phyloP scores from a whole-genome alignment of 1,140 invertebrate genomes.

The Meloidogyne chitwoodi region DNA sequence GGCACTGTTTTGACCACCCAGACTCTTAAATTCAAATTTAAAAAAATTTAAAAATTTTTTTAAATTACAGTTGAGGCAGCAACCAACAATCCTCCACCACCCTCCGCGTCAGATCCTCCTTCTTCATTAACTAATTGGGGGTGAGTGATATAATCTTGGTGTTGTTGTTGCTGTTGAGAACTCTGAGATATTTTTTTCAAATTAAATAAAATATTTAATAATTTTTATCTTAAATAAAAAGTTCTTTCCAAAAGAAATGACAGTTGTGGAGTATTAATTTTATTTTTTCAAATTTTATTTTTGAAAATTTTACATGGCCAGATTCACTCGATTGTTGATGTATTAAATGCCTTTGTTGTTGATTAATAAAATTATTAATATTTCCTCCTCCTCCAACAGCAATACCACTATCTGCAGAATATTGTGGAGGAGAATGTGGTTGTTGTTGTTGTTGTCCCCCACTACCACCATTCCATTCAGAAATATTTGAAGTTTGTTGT shows the following conservation, averaged over 20 bases:
- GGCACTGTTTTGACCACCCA: background rate
- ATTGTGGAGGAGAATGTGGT: slow-evolving; percentile 14
- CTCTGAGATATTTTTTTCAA: slow-evolving; percentile 1
- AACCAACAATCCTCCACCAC: background rate
- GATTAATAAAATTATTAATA: background rate
- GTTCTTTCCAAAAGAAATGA: too few species aligned
- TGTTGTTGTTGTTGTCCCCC: background rate
- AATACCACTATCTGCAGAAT: slow-evolving; percentile 11
- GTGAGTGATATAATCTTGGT: background rate
- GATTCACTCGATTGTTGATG: background rate
- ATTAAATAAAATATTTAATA: background rate
- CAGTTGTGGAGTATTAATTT: too few species aligned
- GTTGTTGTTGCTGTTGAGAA: background rate
- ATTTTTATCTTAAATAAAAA: background rate
- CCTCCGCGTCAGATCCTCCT: background rate
- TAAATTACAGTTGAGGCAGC: background rate
- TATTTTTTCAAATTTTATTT: too few species aligned
- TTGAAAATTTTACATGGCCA: background rate
- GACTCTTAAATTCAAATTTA: too few species aligned
- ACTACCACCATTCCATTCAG: background rate
- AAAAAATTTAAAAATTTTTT: too few species aligned
- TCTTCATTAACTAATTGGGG: background rate
- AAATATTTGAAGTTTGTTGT: background rate
- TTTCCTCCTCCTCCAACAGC: background rate
- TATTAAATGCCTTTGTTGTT: background rate